Percentiles rank a stretch among this genome's conserved stretches.
These are phyloP conservation scores for Donacobius atricapilla DNA, from an alignment of 2,113 vertebrate genomes.

Conservation along the genomic window DNA sequence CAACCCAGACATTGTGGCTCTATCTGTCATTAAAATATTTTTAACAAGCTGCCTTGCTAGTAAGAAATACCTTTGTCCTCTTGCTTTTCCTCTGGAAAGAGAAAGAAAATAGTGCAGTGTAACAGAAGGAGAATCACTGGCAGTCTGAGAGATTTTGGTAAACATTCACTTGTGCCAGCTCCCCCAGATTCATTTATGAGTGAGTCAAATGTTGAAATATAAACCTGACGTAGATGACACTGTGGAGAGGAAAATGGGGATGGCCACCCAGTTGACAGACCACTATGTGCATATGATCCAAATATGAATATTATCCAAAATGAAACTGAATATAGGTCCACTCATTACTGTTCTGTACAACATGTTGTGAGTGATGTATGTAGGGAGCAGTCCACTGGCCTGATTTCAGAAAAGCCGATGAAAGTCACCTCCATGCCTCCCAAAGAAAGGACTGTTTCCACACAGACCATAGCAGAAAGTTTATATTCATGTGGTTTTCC, in stretches of 20 bases:
- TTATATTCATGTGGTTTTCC: background rate
- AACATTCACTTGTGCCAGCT: background rate
- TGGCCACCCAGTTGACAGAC: background rate
- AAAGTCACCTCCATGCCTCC: background rate
- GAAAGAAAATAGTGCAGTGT: background rate
- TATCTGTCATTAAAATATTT: background rate
- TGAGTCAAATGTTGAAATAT: background rate
- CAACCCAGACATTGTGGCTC: background rate
- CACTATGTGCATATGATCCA: fast-evolving
- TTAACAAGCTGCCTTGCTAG: background rate
- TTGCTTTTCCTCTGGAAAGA: background rate
- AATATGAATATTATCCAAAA: background rate
- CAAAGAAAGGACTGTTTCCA: background rate
- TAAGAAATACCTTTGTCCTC: background rate
- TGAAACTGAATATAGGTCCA: background rate
- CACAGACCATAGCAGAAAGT: background rate
- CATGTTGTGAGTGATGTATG: fast-evolving
- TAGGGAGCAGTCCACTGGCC: background rate
- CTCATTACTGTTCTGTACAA: background rate
- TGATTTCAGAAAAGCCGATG: background rate
- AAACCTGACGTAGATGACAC: fast-evolving
- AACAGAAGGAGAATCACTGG: background rate
- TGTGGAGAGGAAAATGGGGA: background rate
- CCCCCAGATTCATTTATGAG: background rate
- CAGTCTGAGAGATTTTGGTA: background rate